Evolutionary conservation across 1,140 invertebrate genomes (phyloP), one percentile per base, ranked within the genome.

Genomic region (Gryon sp.): DNA sequence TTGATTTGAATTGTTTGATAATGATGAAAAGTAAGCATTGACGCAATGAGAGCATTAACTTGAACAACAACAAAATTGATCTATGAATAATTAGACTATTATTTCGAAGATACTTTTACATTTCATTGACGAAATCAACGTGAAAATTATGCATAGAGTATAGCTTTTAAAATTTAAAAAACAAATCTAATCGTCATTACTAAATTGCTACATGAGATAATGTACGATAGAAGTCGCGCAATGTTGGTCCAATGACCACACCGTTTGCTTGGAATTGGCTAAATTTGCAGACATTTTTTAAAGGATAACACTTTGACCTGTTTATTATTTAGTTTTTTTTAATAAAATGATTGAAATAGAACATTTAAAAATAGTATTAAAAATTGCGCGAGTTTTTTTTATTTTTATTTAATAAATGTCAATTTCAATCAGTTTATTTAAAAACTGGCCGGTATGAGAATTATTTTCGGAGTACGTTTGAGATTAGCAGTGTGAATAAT

Each of bases 51-150:
- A 50, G 36, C 45, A 63, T 36, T 46, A 28, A 55, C 19, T 30
- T 43, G 24, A 45, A n/a, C n/a, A n/a, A n/a, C n/a, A 59, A 28
- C 55, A 45, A 62, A 28, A 30, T 60, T n/a, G n/a, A 22, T 62
- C 45, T 62, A 50, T 48, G 18, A 41, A 3, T 22, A 43, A 26
- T 26, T 57, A 12, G 15, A n/a, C n/a, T n/a, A 59, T 30, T 40
- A 38, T 8, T 59, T 32, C 20, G 19, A 43, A 32, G 32, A 20
- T 59, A 43, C 36, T 59, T 45, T 59, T 26, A 11, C 15, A 18
- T 20, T 50, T 32, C n/a, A 40, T 36, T 36, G 15, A 46, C 12
- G 30, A 26, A 19, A 9, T 50, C 46, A 50, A 19, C 46, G 46
- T n/a, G n/a, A n/a, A n/a, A n/a, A n/a, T n/a, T n/a, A n/a, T n/a